Base-by-base conservation (phyloP, 2,888 invertebrate genomes). In the Chydorus sphaericus region DNA sequence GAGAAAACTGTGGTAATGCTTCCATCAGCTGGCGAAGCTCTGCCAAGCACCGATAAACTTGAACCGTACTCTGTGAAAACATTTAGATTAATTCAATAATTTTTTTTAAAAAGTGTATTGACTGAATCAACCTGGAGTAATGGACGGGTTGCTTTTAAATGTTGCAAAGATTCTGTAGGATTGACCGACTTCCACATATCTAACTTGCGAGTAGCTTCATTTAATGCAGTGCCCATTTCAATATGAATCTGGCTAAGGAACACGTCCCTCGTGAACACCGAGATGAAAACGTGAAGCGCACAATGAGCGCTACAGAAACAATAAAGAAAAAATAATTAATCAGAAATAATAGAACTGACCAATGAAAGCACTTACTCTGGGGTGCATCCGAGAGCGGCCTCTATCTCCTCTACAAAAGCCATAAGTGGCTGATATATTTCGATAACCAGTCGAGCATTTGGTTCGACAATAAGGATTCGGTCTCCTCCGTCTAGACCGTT, bases 211-310 rank as follows among this genome's bases (percentile, higher is more conserved):
- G 83, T 82, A 23, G 85, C 80, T 1, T 76, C 72, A 62, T 87
- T 82, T 59, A 86, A 80, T 63, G 77, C 77, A 38, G 74, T 74
- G 1, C 77, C 74, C 18, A 82, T 75, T 62, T 78, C 75, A 44
- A 75, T 73, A 64, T 82, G 82, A 56, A 85, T 80, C 59, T 86
- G 80, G 60, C 83, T 85, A 60, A 88, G 77, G 72, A 90, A 94
- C 7, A 84, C 84, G 63, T 87, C 83, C 62, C 85, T 84, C 26
- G 93, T 84, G 70, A 91, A 89, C 68, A 89, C 85, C 49, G 83
- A 81, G 56, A 94, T 73, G 70, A 91, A 93, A 60, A 81, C 81
- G 65, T 88, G 84, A 56, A 93, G 74, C 3, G 83, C 82, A 66
- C 87, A 87, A 48, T 83, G 76, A 63, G 75, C 76, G 18, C 65